Conservation (phyloP, 2,888 invertebrate species). For the Diaprepes abbreviatus region DNA sequence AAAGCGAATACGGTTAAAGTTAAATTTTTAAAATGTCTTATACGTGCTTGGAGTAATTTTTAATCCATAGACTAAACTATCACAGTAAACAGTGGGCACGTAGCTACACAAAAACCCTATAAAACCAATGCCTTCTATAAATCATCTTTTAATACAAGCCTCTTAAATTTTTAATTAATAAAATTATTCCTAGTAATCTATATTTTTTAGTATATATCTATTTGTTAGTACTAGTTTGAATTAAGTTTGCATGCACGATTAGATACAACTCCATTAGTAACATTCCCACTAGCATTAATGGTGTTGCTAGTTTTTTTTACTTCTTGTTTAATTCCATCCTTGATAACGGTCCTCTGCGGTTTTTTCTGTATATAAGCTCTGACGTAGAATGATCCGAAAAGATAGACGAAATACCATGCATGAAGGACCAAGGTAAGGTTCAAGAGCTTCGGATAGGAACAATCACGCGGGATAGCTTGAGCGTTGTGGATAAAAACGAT, state of each 20-base stretch:
- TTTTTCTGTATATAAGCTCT: slow-evolving; percentile 72
- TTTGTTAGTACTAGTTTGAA: neutral
- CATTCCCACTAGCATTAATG: slow-evolving; percentile 19
- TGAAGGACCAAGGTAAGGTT: slow-evolving; percentile 76
- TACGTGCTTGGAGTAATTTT: neutral
- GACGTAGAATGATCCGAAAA: slow-evolving; percentile 84
- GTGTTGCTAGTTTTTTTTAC: slow-evolving; percentile 30
- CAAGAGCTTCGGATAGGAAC: slow-evolving; percentile 80
- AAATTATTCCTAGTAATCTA: neutral
- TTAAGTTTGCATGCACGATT: neutral
- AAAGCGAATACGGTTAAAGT: too few species aligned
- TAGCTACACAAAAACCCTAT: too few species aligned
- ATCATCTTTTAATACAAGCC: too few species aligned
- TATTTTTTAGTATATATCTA: too few species aligned
- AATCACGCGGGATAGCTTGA: slow-evolving; percentile 74
- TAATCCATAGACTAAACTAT: slow-evolving; percentile 32
- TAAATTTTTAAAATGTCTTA: too few species aligned
- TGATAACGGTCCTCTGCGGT: slow-evolving; percentile 49
- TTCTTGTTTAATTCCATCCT: slow-evolving; percentile 10
- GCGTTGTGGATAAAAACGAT: slow-evolving; percentile 82
- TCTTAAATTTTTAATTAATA: neutral
- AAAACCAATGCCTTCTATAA: too few species aligned
- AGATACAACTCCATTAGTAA: neutral
- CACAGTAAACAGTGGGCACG: slow-evolving; percentile 15
- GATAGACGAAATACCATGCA: slow-evolving; percentile 79